Evolutionary conservation across 2,113 vertebrate species (phyloP), one percentile per base, ranked within the genome.

Genomic region (Syrrhaptes paradoxus): DNA sequence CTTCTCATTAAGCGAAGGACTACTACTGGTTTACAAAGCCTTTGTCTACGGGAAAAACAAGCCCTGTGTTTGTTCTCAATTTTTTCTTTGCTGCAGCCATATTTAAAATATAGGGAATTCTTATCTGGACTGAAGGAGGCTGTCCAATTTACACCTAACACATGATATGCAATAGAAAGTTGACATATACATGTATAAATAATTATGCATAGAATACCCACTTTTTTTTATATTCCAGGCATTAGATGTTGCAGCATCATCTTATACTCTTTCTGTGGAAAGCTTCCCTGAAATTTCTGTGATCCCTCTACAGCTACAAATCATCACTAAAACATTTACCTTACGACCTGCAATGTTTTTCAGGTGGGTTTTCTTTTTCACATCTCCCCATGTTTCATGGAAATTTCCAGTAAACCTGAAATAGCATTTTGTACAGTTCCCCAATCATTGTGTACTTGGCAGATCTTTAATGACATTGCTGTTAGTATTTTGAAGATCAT

Each of bases 391-490:
- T 28, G 7, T 38, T 87, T 62, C 0, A 0, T 62, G 88, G 85
- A 96, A 96, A 74, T 70, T 94, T 95, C 88, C 65, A 75, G 26
- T 34, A 52, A 25, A 65, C 62, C 31, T 68, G 12, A 82, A 91
- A 34, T 2, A 71, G 25, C 29, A 19, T 54, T 95, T 91, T 43
- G 9, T 55, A 78, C 11, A 67, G 24, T 59, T 38, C n/a, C 51
- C 32, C 31, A 85, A 12, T 20, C 63, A 57, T 4, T 32, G 41
- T 32, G 41, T 28, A 58, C 67, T 73, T 85, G 85, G n/a, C 70
- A 86, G 38, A 62, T 94, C 77, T 95, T 94, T 75, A 82, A 58
- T 31, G 70, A 82, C 74, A 74, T 91, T 94, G 70, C 71, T 73
- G 32, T 17, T 83, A 38, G 28, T 66, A 29, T 65, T 95, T 74